Conservation (phyloP, 2,888 invertebrate genomes). For the Stenotaenia linearis region DNA sequence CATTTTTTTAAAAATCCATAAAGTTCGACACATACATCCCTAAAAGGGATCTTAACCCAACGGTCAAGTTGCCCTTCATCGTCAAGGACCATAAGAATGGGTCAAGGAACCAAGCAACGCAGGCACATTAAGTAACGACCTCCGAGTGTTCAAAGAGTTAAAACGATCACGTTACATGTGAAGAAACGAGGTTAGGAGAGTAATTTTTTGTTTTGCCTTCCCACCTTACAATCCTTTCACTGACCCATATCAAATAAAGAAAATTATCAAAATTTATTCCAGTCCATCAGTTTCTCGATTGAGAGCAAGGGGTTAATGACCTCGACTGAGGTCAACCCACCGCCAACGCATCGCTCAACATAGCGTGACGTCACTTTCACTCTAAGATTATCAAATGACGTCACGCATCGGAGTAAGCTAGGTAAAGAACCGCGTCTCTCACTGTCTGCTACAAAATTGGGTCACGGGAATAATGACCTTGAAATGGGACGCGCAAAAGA, state of each 20-base stretch:
- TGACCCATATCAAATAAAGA: constrained; percentile 11
- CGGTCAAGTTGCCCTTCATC: constrained; percentile 20
- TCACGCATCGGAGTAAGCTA: not conserved
- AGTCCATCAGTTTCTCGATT: constrained; percentile 1
- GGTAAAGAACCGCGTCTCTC: constrained; percentile 27
- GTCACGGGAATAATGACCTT: constrained; percentile 30
- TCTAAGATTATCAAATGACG: constrained; percentile 5
- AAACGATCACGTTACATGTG: not conserved
- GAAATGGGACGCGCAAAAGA: constrained; percentile 26
- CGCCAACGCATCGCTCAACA: constrained; percentile 1
- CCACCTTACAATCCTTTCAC: constrained; percentile 8
- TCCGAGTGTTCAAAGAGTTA: constrained; percentile 3
- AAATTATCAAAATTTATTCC: constrained; percentile 7
- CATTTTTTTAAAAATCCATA: no score
- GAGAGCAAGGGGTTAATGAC: constrained; percentile 16
- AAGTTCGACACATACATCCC: not conserved
- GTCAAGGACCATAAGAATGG: constrained; percentile 14
- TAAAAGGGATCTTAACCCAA: not conserved
- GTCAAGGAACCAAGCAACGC: constrained; percentile 27
- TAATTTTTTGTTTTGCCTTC: not conserved
- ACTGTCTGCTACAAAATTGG: constrained; percentile 16
- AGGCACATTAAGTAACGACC: constrained; percentile 8
- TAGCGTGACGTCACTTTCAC: constrained; percentile 20
- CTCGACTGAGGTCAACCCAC: constrained; percentile 8
- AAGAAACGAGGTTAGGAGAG: constrained; percentile 15